Evolutionary conservation across 2,797 vertebrate genomes (phyloP).

Genomic region (Ctenopoma multispine): DNA sequence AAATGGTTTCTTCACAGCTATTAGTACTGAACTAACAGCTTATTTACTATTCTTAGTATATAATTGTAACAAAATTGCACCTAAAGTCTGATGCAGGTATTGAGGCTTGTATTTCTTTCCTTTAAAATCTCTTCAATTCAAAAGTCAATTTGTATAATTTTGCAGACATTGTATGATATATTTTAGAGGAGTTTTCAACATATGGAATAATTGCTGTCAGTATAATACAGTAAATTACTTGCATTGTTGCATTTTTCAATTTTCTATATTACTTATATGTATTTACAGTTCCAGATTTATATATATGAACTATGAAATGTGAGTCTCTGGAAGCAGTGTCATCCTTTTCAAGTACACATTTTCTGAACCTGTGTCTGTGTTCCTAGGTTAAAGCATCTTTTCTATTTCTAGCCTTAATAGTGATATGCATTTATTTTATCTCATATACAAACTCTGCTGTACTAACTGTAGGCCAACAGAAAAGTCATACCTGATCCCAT

Average conservation of each 20-base stretch:
- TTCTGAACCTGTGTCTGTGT: neutral
- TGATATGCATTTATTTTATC: conserved; percentile 11
- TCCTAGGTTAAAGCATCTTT: neutral
- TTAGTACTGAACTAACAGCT: neutral
- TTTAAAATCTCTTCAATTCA: neutral
- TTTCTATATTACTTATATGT: neutral
- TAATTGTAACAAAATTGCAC: no score
- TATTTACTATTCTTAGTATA: neutral
- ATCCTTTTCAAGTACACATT: neutral
- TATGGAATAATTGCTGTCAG: neutral
- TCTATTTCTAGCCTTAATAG: neutral
- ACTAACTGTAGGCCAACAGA: neutral
- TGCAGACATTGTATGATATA: no score
- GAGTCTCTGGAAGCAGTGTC: neutral
- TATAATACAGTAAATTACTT: no score
- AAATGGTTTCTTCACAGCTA: neutral
- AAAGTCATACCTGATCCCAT: neutral
- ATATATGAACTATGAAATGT: neutral
- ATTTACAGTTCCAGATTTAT: neutral
- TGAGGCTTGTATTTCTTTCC: neutral
- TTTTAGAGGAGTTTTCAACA: neutral
- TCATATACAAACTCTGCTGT: conserved; percentile 2
- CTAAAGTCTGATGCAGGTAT: no score
- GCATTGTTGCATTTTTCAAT: neutral
- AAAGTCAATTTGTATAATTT: neutral